Conservation (phyloP, 2,797 vertebrate species). For the Trichosurus vulpecula region DNA sequence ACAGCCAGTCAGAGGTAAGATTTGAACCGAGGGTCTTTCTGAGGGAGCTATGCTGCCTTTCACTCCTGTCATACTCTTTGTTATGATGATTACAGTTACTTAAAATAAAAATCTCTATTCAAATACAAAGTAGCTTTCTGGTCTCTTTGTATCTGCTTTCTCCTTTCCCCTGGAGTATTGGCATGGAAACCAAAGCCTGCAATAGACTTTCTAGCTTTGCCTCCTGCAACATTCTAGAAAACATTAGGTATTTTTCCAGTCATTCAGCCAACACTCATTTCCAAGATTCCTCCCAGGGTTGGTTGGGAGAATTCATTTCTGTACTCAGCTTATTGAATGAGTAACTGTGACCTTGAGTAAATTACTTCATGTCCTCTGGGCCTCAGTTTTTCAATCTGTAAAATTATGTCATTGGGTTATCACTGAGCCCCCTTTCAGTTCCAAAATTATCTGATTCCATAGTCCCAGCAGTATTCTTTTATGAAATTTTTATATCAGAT, state of each 20-base stretch:
- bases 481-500: neutral
- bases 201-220: neutral
- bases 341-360: neutral
- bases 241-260: neutral
- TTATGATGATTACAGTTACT: neutral
- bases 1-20: neutral
- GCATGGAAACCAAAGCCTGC: neutral
- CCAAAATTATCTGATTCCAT: neutral
- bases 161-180: neutral
- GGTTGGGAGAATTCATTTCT: neutral
- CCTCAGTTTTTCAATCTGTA: neutral
- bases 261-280: neutral
- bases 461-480: neutral
- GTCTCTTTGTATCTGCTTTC: neutral
- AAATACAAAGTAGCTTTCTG: neutral
- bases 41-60: neutral
- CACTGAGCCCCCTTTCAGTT: neutral
- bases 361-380: neutral
- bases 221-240: neutral
- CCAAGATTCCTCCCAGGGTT: neutral
- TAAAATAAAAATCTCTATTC: neutral
- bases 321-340: neutral
- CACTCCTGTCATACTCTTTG: neutral
- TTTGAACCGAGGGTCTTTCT: neutral
- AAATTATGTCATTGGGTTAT: neutral